Base-by-base conservation (phyloP, 2,888 invertebrate genomes). In the Drosophila gaucha region DNA sequence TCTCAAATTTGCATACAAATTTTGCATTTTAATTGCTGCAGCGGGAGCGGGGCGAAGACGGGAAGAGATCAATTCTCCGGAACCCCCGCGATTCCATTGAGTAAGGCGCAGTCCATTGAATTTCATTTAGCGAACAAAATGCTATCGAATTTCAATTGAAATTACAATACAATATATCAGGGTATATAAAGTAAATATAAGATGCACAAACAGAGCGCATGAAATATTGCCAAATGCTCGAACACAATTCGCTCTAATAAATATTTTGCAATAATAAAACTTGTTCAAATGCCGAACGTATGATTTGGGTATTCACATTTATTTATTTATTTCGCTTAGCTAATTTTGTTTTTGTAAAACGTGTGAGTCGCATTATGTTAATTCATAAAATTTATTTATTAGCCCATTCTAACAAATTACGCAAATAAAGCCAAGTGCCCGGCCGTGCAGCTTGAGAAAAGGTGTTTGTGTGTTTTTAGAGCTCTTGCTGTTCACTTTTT, bases 91-190 rank as follows among this genome's bases (percentile, higher is more conserved):
- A 47, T 58, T 47, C 24, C 43, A 66, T 50, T 43, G 35, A 54
- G 36, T 35, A 35, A 30, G 62, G 43, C 64, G 55, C 52, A 64
- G 74, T 77, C 71, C 44, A 71, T 77, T 82, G 80, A 82, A 85
- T 85, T 79, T 82, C 68, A 85, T 85, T 85, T 77, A 79, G 64
- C 66, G 65, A 52, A 64, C 60, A 74, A 82, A 85, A 76, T 65
- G 74, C 66, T 68, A 62, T 64, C 36, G 52, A 80, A 78, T 82
- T 74, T 67, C 74, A 77, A 74, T 50, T 72, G 59, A 67, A 71
- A 67, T 79, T 70, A 38, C 56, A 66, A 71, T 67, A 60, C 73
- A 80, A 80, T 72, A 85, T n/a, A n/a, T n/a, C 52, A 67, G 38
- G 16, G n/a, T 20, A n/a, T n/a, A n/a, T n/a, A n/a, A 63, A 51